Conservation (phyloP, 2,797 vertebrate genomes). For the Sebastes baramenuke region DNA sequence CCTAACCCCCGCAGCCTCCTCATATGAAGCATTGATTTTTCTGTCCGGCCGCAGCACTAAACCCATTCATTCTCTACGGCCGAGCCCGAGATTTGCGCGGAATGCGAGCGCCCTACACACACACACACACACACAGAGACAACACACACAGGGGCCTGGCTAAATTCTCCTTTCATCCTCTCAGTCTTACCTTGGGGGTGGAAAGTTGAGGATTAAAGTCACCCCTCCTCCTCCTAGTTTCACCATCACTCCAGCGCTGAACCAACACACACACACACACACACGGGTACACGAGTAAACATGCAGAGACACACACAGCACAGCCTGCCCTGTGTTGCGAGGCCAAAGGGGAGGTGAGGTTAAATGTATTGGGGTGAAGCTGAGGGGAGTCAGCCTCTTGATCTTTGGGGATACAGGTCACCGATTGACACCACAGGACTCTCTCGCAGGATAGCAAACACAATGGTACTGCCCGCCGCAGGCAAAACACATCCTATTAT, state of each 20-base stretch:
- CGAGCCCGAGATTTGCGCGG: slow-evolving; percentile 68
- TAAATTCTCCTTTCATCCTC: slow-evolving; percentile 84
- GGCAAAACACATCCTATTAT: slow-evolving; percentile 59
- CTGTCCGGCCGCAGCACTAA: slow-evolving; percentile 92
- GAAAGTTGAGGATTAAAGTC: slow-evolving; percentile 90
- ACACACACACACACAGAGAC: slow-evolving; percentile 32
- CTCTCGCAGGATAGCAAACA: slow-evolving; percentile 25
- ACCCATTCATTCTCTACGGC: slow-evolving; percentile 98
- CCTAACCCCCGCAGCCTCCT: slow-evolving; percentile 99
- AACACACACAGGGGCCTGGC: slow-evolving; percentile 62
- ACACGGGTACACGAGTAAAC: slow-evolving; percentile 9
- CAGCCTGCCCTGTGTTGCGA: background rate
- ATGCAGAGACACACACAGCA: background rate
- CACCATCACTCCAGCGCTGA: slow-evolving; percentile 47
- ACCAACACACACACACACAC: slow-evolving; percentile 23
- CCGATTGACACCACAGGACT: slow-evolving; percentile 27
- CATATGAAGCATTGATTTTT: slow-evolving; percentile 99
- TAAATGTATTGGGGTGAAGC: slow-evolving; percentile 54
- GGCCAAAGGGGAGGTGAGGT: slow-evolving; percentile 53
- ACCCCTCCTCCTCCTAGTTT: slow-evolving; percentile 64
- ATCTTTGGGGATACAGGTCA: slow-evolving; percentile 53
- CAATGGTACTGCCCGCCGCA: slow-evolving; percentile 1
- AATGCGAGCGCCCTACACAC: slow-evolving; percentile 27
- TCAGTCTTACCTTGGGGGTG: slow-evolving; percentile 88
- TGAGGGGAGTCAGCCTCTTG: slow-evolving; percentile 44